Evolutionary conservation across 2,113 vertebrate species (phyloP), one percentile per base, ranked within the genome.

Genomic region (Podiceps cristatus): DNA sequence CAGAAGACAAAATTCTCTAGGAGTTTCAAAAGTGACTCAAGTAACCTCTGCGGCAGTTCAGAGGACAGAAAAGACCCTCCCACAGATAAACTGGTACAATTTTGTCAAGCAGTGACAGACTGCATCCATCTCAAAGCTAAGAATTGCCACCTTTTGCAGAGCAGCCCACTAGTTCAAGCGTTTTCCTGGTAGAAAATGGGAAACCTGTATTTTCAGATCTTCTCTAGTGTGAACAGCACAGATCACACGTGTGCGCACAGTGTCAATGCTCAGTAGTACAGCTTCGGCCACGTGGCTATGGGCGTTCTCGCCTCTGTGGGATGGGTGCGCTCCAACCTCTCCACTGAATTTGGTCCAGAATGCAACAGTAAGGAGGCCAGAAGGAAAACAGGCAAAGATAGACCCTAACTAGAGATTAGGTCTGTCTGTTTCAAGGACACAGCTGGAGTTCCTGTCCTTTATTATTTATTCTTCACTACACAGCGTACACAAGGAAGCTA

Each of bases 171-270:
- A 33, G n/a, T 37, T 42, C 55, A 59, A 74, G 35, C 10, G 23
- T 52, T 47, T 81, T 64, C 47, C 72, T 35, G 29, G 6, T 11
- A 79, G 71, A 35, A 92, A 77, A 47, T 0, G 1, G 18, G 29
- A 92, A 73, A 11, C 6, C 53, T 74, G 50, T 47, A 71, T 75
- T 93, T 91, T 84, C 79, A 71, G 23, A 25, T 67, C 18, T 77
- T 42, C 42, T 50, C 25, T 14, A 11, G 28, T 0, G 2, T 23
- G 52, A 81, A 25, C 0, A 1, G 49, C 9, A 11, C 16, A 67
- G 40, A 33, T 10, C 27, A 68, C 18, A 22, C 0, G 0, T 13
- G 37, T 37, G 37, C 9, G 37, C 37, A 37, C 37, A 37, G 37
- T 37, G 28, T 27, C 7, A 71, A 56, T 5, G 33, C 69, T 68